Evolutionary conservation across 2,888 invertebrate species (phyloP).

Genomic region (Synergus laeviventris): DNA sequence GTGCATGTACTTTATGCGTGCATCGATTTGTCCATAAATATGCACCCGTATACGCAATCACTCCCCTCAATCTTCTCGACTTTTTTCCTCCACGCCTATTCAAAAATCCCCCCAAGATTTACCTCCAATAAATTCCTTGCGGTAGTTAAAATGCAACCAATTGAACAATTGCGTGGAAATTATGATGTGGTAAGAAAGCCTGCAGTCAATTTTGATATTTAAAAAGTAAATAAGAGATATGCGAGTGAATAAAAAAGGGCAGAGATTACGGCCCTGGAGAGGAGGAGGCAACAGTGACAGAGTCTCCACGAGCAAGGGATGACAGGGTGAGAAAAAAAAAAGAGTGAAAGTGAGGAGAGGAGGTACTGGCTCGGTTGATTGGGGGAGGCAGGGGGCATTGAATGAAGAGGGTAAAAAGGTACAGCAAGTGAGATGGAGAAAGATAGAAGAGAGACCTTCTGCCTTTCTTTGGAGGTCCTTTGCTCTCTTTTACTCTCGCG

Average conservation of each 20-base stretch:
- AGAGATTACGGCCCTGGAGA: slow-evolving; percentile 24
- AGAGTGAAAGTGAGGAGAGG: slow-evolving; percentile 27
- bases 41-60: slow-evolving; percentile 21
- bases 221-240: no score
- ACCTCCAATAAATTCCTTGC: not conserved
- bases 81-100: slow-evolving; percentile 18
- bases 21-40: slow-evolving; percentile 39
- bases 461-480: slow-evolving; percentile 42
- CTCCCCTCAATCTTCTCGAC: slow-evolving; percentile 40
- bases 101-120: not conserved
- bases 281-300: slow-evolving; percentile 45
- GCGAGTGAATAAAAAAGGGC: not conserved
- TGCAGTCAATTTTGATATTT: no score
- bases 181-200: no score
- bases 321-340: slow-evolving; percentile 44
- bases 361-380: not conserved
- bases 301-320: slow-evolving; percentile 15
- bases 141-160: not conserved
- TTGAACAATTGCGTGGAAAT: no score
- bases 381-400: slow-evolving; percentile 9
- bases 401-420: slow-evolving; percentile 18
- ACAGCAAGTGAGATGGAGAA: slow-evolving; percentile 3
- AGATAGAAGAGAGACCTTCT: slow-evolving; percentile 34
- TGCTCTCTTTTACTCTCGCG: slow-evolving; percentile 63
- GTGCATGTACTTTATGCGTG: slow-evolving; percentile 26